Evolutionary conservation across 2,888 invertebrate species (phyloP).

Genomic region (Troides helena): DNA sequence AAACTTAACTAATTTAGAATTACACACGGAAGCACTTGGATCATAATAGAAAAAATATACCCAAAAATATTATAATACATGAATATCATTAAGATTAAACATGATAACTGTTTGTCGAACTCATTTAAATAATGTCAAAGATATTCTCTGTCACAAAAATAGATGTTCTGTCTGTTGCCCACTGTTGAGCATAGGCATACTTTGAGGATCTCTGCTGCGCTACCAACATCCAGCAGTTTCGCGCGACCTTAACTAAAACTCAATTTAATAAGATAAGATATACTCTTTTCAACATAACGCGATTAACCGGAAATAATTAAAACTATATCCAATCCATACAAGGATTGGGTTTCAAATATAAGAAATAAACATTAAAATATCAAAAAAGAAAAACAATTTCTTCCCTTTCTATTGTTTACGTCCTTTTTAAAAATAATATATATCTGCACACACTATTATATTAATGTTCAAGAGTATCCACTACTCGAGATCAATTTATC

Average conservation of each 20-base stretch:
- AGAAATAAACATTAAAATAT: background rate
- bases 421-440: background rate
- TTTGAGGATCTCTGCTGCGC: too few species aligned
- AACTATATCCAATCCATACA: background rate
- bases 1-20: constrained; percentile 9
- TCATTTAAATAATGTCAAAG: background rate
- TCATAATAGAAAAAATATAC: constrained; percentile 8
- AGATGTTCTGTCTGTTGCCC: background rate
- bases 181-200: too few species aligned
- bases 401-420: background rate
- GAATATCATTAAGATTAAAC: background rate
- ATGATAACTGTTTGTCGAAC: too few species aligned
- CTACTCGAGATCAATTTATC: constrained; percentile 15
- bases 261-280: background rate
- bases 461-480: constrained; percentile 2
- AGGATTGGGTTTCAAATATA: background rate
- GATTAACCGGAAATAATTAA: background rate
- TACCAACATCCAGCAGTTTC: too few species aligned
- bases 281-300: background rate
- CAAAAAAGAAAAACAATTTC: background rate
- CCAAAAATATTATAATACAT: background rate
- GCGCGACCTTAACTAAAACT: background rate
- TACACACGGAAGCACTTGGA: constrained; percentile 19
- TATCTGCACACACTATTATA: background rate
- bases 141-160: constrained; percentile 1